Base-by-base conservation (phyloP, 1,140 invertebrate genomes). In the Zelostemma sp. region DNA sequence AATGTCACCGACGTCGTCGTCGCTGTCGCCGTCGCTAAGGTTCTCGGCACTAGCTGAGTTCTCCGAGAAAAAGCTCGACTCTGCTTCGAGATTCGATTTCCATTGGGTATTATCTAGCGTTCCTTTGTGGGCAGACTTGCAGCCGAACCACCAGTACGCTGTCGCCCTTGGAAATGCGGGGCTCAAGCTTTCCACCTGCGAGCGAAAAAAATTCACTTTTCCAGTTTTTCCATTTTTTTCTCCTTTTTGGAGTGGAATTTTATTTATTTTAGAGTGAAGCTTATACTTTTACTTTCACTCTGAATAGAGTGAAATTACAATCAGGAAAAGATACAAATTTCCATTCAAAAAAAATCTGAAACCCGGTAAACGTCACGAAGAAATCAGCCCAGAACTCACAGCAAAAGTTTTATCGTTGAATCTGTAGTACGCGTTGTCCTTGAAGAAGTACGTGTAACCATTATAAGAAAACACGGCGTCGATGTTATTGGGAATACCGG, bases 381-480 rank as follows among this genome's bases (percentile, higher is more conserved):
- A 28, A 28, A 28, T 28, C 25, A 8, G 3, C 33, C n/a, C n/a
- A 18, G 6, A 12, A 89, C 91, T 90, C 87, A 96, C 96, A 74
- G 91, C 89, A 84, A 97, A 97, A 6, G 89, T 92, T 73, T 92
- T 91, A 80, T 98, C 96, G 80, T 98, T 97, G 87, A 97, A 97
- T 78, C 96, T 88, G 86, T 95, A 98, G 82, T 98, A 98, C 15
- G 91, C 87, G 41, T 92, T 90, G 63, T 90, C 91, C 81, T 96
- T 97, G 88, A 97, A 98, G 89, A 99, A 98, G 82, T 98, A 99
- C 0, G 96, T 98, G 80, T 94, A 94, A n/a, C 94, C 95, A 78
- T 97, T 96, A 85, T 97, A 97, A 68, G 93, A 91, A n/a, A 98
- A 88, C 0, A 95, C 95, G 6, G 94, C 94, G 76, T 97, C 93